These are phyloP conservation scores for Zhuqinia jingwanae DNA, from an alignment of 2,888 invertebrate genomes.

Conservation along the genomic window DNA sequence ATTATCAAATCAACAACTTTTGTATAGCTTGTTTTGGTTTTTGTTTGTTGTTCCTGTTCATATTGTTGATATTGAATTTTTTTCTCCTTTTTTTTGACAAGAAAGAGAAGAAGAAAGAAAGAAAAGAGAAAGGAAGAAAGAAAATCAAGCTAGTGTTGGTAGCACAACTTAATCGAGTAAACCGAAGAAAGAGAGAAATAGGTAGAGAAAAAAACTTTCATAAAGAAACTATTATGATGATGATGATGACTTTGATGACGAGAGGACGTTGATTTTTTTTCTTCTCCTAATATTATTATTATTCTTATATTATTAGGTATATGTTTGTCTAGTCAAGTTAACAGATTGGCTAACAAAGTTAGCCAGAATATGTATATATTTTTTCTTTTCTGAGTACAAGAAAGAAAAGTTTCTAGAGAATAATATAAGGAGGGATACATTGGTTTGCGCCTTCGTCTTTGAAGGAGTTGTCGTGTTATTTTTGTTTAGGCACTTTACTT, in stretches of 20 bases:
- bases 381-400: too few relatives aligned
- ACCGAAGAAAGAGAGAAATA: neutral
- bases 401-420: too few relatives aligned
- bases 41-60: neutral
- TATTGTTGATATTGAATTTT: neutral
- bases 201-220: neutral
- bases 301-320: neutral
- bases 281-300: neutral
- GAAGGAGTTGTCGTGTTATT: too few relatives aligned
- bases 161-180: neutral
- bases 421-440: too few relatives aligned
- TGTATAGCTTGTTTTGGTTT: neutral
- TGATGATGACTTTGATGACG: neutral
- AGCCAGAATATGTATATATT: too few relatives aligned
- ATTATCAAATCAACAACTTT: neutral
- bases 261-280: neutral
- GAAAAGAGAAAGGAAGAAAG: neutral
- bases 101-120: neutral
- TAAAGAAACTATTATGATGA: neutral
- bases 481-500: too few relatives aligned
- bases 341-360: too few relatives aligned
- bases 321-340: neutral
- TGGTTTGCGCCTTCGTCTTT: too few relatives aligned
- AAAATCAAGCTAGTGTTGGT: neutral
- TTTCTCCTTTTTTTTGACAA: neutral